These are phyloP conservation scores for Aplocera efformata DNA, from an alignment of 2,888 invertebrate species.

Conservation along the genomic window DNA sequence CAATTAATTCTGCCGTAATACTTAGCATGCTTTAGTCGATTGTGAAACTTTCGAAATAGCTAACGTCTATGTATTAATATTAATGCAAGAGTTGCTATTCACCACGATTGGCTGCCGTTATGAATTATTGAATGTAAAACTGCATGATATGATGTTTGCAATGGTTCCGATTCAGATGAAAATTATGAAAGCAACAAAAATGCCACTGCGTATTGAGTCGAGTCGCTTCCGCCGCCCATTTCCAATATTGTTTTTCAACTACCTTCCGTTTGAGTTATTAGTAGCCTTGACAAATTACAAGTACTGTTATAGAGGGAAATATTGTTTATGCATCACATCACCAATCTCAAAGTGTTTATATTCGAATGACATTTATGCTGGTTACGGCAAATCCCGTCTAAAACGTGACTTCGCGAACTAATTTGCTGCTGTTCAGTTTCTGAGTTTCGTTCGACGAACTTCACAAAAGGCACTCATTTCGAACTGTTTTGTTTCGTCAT, in stretches of 20 bases:
- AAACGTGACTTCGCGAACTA: constrained; percentile 41
- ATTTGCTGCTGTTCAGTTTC: constrained; percentile 34
- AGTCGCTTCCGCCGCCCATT: no score
- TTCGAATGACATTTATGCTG: constrained; percentile 33
- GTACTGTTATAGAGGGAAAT: constrained; percentile 9
- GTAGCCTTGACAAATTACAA: no score
- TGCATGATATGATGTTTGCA: background rate
- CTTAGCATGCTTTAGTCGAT: constrained; percentile 23
- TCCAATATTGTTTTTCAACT: no score
- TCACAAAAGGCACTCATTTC: no score
- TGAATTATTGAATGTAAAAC: constrained; percentile 2
- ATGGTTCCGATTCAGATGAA: no score
- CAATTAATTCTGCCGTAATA: constrained; percentile 31
- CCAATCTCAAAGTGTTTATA: constrained; percentile 19
- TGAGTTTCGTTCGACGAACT: constrained; percentile 42
- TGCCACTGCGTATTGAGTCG: no score
- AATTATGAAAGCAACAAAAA: no score
- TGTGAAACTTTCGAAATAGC: constrained; percentile 27
- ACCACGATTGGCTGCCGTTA: constrained; percentile 13
- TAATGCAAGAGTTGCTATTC: constrained; percentile 20
- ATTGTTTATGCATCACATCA: constrained; percentile 16
- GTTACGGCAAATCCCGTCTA: constrained; percentile 42
- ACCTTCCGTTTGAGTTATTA: no score
- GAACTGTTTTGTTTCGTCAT: no score
- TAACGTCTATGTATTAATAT: constrained; percentile 14